phyloP scores from a whole-genome alignment of 2,888 invertebrate genomes.

The Erannis defoliaria region DNA sequence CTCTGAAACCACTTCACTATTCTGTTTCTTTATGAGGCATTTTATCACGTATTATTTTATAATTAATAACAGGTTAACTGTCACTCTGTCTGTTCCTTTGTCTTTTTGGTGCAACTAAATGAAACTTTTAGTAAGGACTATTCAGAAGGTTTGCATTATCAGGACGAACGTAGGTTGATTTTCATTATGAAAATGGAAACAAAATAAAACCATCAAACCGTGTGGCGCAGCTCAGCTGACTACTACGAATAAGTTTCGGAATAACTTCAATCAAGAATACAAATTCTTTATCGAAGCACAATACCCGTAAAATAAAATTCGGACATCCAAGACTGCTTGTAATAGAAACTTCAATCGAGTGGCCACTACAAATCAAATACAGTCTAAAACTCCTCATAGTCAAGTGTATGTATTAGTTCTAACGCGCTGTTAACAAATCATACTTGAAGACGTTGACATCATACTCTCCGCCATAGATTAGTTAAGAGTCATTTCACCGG shows the following conservation, averaged over 20 bases:
- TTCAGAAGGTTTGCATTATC: not conserved
- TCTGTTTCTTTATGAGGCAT: conserved; percentile 11
- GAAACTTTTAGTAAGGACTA: not conserved
- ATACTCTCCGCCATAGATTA: conserved; percentile 37
- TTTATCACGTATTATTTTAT: not conserved
- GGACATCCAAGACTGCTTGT: conserved; percentile 15
- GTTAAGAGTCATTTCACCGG: conserved; percentile 20
- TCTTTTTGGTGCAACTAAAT: not conserved
- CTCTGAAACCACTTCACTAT: conserved; percentile 8
- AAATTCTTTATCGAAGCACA: too few relatives aligned
- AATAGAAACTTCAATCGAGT: conserved; percentile 31
- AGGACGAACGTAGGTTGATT: not conserved
- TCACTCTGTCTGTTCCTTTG: not conserved
- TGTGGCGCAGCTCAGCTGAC: not conserved
- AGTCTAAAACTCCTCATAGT: conserved; percentile 45
- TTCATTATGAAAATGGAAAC: not conserved
- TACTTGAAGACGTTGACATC: conserved; percentile 49
- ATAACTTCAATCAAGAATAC: too few relatives aligned
- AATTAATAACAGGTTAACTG: not conserved
- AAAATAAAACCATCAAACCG: not conserved
- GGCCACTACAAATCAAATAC: conserved; percentile 39
- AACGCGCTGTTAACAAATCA: conserved; percentile 50
- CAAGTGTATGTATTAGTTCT: conserved; percentile 47
- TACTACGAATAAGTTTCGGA: too few relatives aligned
- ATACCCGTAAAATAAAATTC: conserved; percentile 17